These are phyloP conservation scores for Cerastoderma edule DNA, from an alignment of 2,888 invertebrate species.

Conservation along the genomic window DNA sequence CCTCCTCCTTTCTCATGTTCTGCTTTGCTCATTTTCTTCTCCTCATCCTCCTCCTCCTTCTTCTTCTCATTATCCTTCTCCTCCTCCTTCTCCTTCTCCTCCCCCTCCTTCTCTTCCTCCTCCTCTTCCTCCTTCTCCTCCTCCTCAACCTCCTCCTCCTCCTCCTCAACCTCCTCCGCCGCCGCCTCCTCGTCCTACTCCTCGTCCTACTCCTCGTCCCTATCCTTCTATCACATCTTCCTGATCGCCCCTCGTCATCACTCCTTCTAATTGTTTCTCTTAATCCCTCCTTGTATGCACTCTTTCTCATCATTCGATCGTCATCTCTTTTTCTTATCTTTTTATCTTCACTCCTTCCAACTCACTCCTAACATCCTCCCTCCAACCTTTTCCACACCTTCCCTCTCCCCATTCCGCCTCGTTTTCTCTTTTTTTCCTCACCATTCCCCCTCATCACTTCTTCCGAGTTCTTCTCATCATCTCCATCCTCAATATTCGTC, in stretches of 20 bases:
- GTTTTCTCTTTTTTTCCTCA: constrained; percentile 17
- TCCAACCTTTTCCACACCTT: not conserved
- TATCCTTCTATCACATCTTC: not conserved
- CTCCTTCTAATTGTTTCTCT: not conserved
- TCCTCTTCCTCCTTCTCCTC: not conserved
- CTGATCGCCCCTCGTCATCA: not conserved
- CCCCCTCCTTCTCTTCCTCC: not conserved
- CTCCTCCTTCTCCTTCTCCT: constrained; percentile 8
- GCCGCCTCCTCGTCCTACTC: not conserved
- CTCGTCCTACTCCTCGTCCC: not conserved
- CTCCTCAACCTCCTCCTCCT: not conserved
- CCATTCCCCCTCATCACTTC: not conserved
- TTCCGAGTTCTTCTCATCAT: not conserved
- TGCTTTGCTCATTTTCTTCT: not conserved
- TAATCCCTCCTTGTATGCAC: not conserved
- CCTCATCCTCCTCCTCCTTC: constrained; percentile 14
- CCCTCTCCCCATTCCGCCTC: constrained; percentile 15
- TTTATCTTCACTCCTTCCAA: too few relatives aligned
- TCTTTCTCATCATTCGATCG: too few relatives aligned
- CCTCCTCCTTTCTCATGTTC: constrained; percentile 5
- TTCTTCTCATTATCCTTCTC: constrained; percentile 13
- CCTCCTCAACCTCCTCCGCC: not conserved
- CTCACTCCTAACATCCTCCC: too few relatives aligned
- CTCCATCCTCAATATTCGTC: too few relatives aligned
- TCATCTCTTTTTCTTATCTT: not conserved